phyloP scores from a whole-genome alignment of 2,797 vertebrate species.

The Neosilurus hyrtlii region DNA sequence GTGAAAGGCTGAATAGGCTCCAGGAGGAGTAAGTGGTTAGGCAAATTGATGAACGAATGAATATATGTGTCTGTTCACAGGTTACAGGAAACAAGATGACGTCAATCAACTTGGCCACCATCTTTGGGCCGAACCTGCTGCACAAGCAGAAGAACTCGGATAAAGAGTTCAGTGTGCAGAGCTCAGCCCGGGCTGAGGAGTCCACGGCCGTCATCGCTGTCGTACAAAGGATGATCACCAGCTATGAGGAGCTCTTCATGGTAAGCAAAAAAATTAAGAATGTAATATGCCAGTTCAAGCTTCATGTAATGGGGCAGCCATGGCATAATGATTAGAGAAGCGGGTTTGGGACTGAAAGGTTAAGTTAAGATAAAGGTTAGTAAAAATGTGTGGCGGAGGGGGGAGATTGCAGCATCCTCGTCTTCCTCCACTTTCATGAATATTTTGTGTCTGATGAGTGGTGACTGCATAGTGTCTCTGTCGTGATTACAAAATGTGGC shows the following conservation, averaged over 20 bases:
- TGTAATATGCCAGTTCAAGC: background rate
- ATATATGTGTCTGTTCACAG: conserved; percentile 64
- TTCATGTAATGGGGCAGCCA: background rate
- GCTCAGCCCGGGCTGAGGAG: conserved; percentile 91
- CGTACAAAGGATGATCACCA: conserved; percentile 89
- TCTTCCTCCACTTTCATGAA: too few species aligned
- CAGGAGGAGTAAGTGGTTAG: too few species aligned
- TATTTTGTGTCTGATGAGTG: background rate
- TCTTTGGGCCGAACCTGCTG: conserved; percentile 95
- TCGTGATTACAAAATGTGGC: background rate
- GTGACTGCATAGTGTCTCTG: too few species aligned
- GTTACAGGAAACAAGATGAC: conserved; percentile 98
- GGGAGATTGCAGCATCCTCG: too few species aligned
- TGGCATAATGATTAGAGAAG: too few species aligned
- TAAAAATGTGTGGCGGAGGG: too few species aligned
- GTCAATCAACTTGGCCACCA: conserved; percentile 91
- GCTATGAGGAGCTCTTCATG: conserved; percentile 86
- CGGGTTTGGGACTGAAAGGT: too few species aligned
- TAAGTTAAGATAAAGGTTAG: too few species aligned
- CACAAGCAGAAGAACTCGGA: conserved; percentile 94
- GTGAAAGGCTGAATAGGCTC: too few species aligned
- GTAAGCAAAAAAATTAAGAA: conserved; percentile 63
- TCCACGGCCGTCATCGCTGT: conserved; percentile 89
- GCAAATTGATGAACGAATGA: too few species aligned
- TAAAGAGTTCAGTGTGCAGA: conserved; percentile 94